phyloP scores from a whole-genome alignment of 2,113 vertebrate genomes.

The Cheilinus undulatus region DNA sequence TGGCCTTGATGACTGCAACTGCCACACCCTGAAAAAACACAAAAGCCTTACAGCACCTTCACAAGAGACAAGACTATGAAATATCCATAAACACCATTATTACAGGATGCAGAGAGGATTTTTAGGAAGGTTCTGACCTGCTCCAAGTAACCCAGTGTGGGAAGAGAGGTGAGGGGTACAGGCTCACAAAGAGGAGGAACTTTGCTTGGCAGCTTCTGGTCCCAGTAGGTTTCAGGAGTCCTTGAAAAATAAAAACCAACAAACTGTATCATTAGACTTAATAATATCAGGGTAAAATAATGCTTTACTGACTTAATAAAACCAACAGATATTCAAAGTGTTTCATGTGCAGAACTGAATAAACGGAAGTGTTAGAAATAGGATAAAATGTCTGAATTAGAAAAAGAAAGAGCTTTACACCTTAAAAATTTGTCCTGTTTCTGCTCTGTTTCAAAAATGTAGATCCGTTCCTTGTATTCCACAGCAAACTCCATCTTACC shows the following conservation, averaged over 20 bases:
- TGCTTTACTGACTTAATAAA: too few relatives aligned
- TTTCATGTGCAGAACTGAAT: neutral
- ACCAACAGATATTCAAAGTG: too few relatives aligned
- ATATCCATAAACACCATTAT: neutral
- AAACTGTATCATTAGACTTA: conserved; percentile 1
- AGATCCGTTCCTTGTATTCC: conserved; percentile 88
- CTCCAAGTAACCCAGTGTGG: conserved; percentile 93
- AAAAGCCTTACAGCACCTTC: neutral
- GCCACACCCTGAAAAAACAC: conserved; percentile 85
- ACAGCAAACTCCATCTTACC: conserved; percentile 87
- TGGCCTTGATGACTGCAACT: conserved; percentile 90
- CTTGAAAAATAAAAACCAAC: conserved; percentile 70
- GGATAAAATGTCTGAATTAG: neutral
- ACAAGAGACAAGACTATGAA: neutral
- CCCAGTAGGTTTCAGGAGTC: conserved; percentile 88
- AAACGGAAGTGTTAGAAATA: too few relatives aligned
- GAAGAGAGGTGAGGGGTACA: conserved; percentile 88
- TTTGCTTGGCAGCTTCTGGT: conserved; percentile 90
- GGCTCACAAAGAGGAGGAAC: conserved; percentile 90
- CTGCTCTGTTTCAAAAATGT: conserved; percentile 88
- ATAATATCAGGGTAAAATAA: neutral
- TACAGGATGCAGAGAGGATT: neutral
- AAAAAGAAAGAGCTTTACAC: conserved; percentile 69
- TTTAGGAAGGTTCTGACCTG: conserved; percentile 82
- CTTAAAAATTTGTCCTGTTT: conserved; percentile 92